Evolutionary conservation across 1,140 invertebrate species (phyloP).

Genomic region (Diabrotica virgifera): DNA sequence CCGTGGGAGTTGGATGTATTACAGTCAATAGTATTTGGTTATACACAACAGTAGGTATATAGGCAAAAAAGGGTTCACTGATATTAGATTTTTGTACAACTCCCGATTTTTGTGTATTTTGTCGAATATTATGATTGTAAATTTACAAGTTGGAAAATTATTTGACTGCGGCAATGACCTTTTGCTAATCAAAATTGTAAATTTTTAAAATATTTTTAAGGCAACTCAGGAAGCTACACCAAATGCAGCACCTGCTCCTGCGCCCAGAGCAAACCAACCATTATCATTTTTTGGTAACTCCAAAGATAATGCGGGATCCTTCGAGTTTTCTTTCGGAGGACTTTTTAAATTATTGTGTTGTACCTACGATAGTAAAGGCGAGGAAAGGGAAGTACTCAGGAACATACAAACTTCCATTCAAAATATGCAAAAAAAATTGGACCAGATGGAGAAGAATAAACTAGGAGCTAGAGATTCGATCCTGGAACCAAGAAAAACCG

Average conservation of each 20-base stretch:
- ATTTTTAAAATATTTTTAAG: background rate
- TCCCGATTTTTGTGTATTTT: too few species aligned
- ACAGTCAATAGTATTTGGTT: too few species aligned
- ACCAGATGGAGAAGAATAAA: slow-evolving; percentile 18
- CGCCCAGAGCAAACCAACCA: slow-evolving; percentile 21
- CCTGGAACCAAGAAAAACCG: background rate
- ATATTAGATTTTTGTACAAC: too few species aligned
- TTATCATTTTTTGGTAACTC: slow-evolving; percentile 36
- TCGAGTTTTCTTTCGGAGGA: slow-evolving; percentile 60
- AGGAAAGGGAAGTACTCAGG: slow-evolving; percentile 56
- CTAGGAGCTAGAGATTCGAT: background rate
- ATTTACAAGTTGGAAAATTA: too few species aligned
- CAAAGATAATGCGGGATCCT: slow-evolving; percentile 56
- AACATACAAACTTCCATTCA: slow-evolving; percentile 47
- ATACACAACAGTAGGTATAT: too few species aligned
- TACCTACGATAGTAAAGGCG: slow-evolving; percentile 53
- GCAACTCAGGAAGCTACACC: background rate
- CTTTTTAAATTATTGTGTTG: slow-evolving; percentile 64
- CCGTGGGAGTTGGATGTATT: too few species aligned
- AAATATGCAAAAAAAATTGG: slow-evolving; percentile 24
- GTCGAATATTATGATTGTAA: too few species aligned
- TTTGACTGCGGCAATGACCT: too few species aligned
- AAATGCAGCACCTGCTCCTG: background rate
- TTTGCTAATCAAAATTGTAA: too few species aligned
- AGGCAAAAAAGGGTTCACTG: too few species aligned